These are phyloP conservation scores for Heliothis virescens DNA, from an alignment of 1,140 invertebrate species.

Conservation along the genomic window DNA sequence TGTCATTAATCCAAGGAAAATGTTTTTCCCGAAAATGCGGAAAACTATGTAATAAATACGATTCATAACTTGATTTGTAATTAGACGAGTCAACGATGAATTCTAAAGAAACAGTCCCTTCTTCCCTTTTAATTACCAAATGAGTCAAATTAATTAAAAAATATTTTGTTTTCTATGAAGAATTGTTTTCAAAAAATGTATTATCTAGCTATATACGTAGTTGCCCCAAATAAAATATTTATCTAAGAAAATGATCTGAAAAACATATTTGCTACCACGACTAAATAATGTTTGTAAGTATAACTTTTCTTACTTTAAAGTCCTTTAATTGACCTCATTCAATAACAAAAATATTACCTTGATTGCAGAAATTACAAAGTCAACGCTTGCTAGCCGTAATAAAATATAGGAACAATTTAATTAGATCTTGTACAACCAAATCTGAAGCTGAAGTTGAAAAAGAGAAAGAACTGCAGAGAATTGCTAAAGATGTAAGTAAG, in stretches of 20 bases:
- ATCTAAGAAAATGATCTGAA: neutral
- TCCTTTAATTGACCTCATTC: slow-evolving; percentile 3
- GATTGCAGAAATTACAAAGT: slow-evolving; percentile 22
- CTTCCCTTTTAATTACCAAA: too few relatives aligned
- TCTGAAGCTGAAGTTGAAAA: slow-evolving; percentile 67
- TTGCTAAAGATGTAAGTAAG: slow-evolving; percentile 76
- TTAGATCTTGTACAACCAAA: slow-evolving; percentile 38
- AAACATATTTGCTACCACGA: neutral
- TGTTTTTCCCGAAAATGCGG: too few relatives aligned
- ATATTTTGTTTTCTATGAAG: too few relatives aligned
- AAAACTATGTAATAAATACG: too few relatives aligned
- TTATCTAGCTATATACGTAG: too few relatives aligned
- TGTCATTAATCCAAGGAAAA: too few relatives aligned
- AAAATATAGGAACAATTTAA: neutral
- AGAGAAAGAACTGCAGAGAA: slow-evolving; percentile 74
- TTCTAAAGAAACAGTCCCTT: too few relatives aligned
- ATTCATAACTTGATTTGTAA: too few relatives aligned
- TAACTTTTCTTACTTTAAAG: neutral
- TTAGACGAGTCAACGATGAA: too few relatives aligned
- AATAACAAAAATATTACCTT: neutral
- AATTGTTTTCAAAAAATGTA: too few relatives aligned
- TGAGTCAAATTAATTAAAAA: too few relatives aligned
- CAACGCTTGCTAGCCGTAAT: neutral
- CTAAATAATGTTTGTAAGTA: slow-evolving; percentile 35
- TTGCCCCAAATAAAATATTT: too few relatives aligned